Evolutionary conservation across 1,140 invertebrate species (phyloP).

Genomic region (Hyphantria cunea): DNA sequence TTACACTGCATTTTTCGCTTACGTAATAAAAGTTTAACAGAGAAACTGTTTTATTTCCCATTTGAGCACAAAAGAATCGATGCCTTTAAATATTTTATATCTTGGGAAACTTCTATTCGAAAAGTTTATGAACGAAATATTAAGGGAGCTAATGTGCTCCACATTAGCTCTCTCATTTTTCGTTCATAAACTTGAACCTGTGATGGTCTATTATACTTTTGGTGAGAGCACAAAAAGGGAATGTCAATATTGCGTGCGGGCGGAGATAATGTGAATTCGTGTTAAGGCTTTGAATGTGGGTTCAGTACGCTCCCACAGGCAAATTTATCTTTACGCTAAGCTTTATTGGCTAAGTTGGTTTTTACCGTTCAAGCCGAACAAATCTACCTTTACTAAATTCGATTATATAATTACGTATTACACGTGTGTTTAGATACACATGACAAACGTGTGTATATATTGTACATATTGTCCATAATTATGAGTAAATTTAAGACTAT

Average conservation of each 20-base stretch:
- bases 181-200: too few species aligned
- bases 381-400: too few species aligned
- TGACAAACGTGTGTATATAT: too few species aligned
- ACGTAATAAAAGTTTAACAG: slow-evolving; percentile 34
- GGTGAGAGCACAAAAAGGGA: slow-evolving; percentile 37
- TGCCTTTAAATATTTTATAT: slow-evolving; percentile 35
- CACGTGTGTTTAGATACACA: too few species aligned
- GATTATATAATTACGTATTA: too few species aligned
- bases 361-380: too few species aligned
- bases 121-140: slow-evolving; percentile 33
- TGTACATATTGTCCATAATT: too few species aligned
- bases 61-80: slow-evolving; percentile 27
- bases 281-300: slow-evolving; percentile 18
- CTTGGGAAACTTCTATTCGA: slow-evolving; percentile 9
- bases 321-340: too few species aligned
- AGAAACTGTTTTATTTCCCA: slow-evolving; percentile 19
- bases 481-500: too few species aligned
- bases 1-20: slow-evolving; percentile 29
- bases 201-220: slow-evolving; percentile 37
- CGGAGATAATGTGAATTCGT: slow-evolving; percentile 28
- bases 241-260: slow-evolving; percentile 46
- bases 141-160: slow-evolving; percentile 33
- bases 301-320: too few species aligned
- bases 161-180: too few species aligned
- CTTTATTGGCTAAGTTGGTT: too few species aligned